Base-by-base conservation (phyloP, 1,140 invertebrate species). In the Idris sp. region DNA sequence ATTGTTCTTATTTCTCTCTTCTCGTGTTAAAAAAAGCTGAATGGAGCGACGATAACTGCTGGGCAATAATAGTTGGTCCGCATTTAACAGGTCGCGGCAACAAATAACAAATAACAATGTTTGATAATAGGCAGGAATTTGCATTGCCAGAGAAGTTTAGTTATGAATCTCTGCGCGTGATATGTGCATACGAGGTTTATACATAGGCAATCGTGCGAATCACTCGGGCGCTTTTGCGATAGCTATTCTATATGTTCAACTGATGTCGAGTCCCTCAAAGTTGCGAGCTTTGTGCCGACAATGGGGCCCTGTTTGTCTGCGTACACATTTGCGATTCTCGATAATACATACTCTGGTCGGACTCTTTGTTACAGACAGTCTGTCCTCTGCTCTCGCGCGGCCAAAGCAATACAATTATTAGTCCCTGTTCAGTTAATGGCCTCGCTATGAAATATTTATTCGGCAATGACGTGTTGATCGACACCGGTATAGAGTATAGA, bases 41-140 rank as follows among this genome's bases (percentile, higher is more conserved):
- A n/a, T n/a, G n/a, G n/a, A n/a, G n/a, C 43, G 49, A 43, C 36
- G 35, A 72, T 48, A 62, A 72, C 49, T 61, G 25, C 26, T 10
- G 54, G 36, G 22, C 33, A 31, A 38, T 48, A 41, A 53, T 46
- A 7, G 40, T 53, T 9, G 38, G 36, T 36, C 36, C 33, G 43
- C 67, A 58, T 72, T 72, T 72, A 35, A 58, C 51, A 30, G 31
- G 65, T 64, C 69, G 53, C 13, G 31, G 49, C 49, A 72, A 73
- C 59, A 65, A 73, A 73, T 64, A 73, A 65, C 69, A 73, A 73
- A 73, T 74, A 67, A 65, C 61, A 65, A 59, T 54, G 58, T 56
- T 56, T 56, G 58, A 72, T 72, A 72, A 72, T 72, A 43, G 68
- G 48, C 43, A 72, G 68, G 49, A 56, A 72, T 72, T 64, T 53